Evolutionary conservation across 2,113 vertebrate genomes (phyloP), one percentile per base, ranked within the genome.

Genomic region (Ptilorrhoa leucosticta): DNA sequence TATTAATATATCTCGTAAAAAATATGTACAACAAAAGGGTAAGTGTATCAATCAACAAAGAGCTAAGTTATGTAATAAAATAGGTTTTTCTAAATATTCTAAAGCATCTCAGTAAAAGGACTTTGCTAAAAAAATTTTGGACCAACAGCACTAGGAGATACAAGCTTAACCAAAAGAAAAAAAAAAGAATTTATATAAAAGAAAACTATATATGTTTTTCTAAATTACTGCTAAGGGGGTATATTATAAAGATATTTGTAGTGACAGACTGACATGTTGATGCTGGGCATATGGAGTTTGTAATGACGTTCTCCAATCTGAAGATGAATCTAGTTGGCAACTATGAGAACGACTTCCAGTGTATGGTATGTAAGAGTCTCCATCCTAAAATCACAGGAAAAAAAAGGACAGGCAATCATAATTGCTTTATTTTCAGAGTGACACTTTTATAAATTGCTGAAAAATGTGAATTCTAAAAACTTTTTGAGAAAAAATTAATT

Each of bases 251-350:
- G 30, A 16, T 37, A 93, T 31, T 10, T 72, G 26, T 48, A 83
- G 70, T 2, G 6, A 70, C 53, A 94, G 92, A 95, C 94, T 95
- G 87, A 98, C 97, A 96, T 97, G 93, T 50, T 95, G 93, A 84
- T 96, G 75, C 21, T 95, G 95, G 66, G 48, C 57, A 75, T 51
- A 63, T 35, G 95, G 87, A 13, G 51, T 96, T 66, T 96, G 92
- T 58, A 96, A 39, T 23, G 92, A 92, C 2, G 4, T 53, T 68
- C 91, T 85, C 93, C 97, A 93, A 17, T 68, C 51, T 69, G 93
- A 96, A 75, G 93, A 86, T 69, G 93, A 93, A 92, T 90, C 83
- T 37, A 82, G 86, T 45, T 81, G 44, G n/a, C 87, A 93, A 30
- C 93, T 83, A 51, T 56, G 23, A 97, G 51, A 69, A 78, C 83